These are phyloP conservation scores for Liopterus haemorrhoidalis DNA, from an alignment of 2,888 invertebrate genomes.

Conservation along the genomic window DNA sequence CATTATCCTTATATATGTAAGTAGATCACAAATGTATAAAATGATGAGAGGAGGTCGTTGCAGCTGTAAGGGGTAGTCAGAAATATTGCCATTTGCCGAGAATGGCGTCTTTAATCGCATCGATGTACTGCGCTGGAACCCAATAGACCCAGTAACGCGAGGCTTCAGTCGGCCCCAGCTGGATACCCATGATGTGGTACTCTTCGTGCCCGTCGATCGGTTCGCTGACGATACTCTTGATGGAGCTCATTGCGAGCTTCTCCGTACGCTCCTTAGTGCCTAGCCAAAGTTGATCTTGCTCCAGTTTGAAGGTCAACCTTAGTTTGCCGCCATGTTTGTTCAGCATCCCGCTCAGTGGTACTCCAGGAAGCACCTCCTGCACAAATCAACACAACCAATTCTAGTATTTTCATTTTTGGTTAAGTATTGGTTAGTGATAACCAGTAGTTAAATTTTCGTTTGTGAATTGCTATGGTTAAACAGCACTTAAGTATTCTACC, in stretches of 20 bases:
- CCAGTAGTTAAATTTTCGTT: too few species aligned
- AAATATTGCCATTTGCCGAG: conserved; percentile 80
- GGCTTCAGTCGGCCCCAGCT: conserved; percentile 85
- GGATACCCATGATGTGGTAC: conserved; percentile 86
- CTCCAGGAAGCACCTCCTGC: conserved; percentile 72
- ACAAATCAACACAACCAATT: too few species aligned
- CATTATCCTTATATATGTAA: conserved; percentile 10
- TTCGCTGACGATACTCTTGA: conserved; percentile 74
- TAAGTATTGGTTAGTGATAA: too few species aligned
- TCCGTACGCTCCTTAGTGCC: conserved; percentile 90
- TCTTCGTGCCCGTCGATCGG: conserved; percentile 83
- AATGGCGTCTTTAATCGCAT: conserved; percentile 85
- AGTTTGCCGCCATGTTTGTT: conserved; percentile 87
- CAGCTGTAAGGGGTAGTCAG: conserved; percentile 45
- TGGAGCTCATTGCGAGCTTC: conserved; percentile 84
- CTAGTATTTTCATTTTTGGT: too few species aligned
- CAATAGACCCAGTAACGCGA: conserved; percentile 91
- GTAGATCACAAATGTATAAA: conserved; percentile 16
- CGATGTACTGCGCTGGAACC: conserved; percentile 87
- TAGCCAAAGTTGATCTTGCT: conserved; percentile 84
- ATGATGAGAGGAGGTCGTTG: neutral
- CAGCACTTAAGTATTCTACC: too few species aligned
- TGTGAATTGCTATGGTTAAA: too few species aligned
- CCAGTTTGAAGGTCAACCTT: conserved; percentile 84
- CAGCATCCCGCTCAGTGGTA: conserved; percentile 82